Evolutionary conservation across 2,113 vertebrate species (phyloP).

Genomic region (Hoplias malabaricus): DNA sequence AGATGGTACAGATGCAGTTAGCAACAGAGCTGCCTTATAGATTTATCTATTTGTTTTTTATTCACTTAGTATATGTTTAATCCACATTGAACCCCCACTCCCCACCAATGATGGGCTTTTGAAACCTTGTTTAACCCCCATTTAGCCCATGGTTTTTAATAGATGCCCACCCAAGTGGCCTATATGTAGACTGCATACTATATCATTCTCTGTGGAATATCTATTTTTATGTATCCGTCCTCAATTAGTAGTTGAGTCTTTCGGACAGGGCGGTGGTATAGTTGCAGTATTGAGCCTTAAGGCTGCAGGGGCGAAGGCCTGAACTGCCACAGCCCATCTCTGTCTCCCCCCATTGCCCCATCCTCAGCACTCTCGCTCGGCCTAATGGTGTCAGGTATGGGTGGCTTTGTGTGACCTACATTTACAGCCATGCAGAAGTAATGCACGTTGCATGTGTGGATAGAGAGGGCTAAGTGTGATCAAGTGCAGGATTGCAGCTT

Average conservation of each 20-base stretch:
- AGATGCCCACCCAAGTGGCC: too few relatives aligned
- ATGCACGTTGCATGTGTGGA: constrained; percentile 42
- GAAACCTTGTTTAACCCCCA: neutral
- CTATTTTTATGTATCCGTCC: neutral
- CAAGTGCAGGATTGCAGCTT: constrained; percentile 6
- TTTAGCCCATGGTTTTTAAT: neutral
- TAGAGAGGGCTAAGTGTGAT: constrained; percentile 11
- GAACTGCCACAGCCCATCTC: constrained; percentile 18
- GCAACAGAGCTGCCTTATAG: neutral
- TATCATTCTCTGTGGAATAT: neutral
- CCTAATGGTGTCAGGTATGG: constrained; percentile 27
- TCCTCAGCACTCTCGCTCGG: neutral
- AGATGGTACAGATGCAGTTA: neutral
- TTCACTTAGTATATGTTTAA: too few relatives aligned
- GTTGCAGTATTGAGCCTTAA: neutral
- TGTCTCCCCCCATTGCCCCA: neutral
- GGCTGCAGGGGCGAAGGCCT: constrained; percentile 3
- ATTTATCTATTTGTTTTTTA: neutral
- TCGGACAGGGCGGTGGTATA: neutral
- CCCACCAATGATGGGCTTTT: neutral
- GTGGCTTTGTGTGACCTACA: constrained; percentile 61
- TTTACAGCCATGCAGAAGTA: constrained; percentile 69
- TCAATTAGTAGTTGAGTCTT: neutral
- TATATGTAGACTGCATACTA: neutral
- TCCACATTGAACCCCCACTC: neutral